Conservation (phyloP, 2,797 vertebrate genomes). For the Pipistrellus kuhlii region DNA sequence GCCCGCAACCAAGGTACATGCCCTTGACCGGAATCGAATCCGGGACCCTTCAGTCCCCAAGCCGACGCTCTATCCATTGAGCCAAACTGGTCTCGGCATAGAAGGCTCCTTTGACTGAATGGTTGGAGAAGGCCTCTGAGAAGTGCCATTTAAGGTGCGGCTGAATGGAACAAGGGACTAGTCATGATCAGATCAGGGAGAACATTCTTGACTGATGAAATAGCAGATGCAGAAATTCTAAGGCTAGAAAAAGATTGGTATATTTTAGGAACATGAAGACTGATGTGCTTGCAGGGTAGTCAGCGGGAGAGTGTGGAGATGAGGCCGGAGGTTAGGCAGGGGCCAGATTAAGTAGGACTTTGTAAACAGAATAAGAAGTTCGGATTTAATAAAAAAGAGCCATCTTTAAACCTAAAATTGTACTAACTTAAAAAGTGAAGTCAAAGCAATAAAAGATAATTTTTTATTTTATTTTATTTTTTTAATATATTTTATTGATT, state of each 20-base stretch:
- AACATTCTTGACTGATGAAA: constrained; percentile 45
- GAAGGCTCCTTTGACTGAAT: not conserved
- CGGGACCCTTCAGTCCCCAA: no score
- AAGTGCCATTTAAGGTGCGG: not conserved
- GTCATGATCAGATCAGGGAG: not conserved
- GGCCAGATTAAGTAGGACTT: not conserved
- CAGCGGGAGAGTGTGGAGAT: not conserved
- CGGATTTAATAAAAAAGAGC: not conserved
- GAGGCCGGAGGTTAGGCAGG: not conserved
- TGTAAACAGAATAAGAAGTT: constrained; percentile 38
- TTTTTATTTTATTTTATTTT: no score
- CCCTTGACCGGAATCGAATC: no score
- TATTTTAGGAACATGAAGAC: constrained; percentile 44
- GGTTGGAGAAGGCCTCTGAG: not conserved
- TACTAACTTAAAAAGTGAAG: constrained; percentile 40
- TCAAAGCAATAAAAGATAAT: constrained; percentile 16
- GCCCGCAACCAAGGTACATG: no score
- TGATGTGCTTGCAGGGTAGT: not conserved
- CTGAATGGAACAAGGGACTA: not conserved
- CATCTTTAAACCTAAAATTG: not conserved
- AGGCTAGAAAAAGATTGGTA: not conserved
- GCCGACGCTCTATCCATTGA: no score
- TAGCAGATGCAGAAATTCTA: constrained; percentile 25
- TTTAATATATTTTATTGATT: no score
- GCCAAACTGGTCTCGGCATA: no score